Evolutionary conservation across 2,797 vertebrate species (phyloP).

Genomic region (Pogoniulus pusillus): DNA sequence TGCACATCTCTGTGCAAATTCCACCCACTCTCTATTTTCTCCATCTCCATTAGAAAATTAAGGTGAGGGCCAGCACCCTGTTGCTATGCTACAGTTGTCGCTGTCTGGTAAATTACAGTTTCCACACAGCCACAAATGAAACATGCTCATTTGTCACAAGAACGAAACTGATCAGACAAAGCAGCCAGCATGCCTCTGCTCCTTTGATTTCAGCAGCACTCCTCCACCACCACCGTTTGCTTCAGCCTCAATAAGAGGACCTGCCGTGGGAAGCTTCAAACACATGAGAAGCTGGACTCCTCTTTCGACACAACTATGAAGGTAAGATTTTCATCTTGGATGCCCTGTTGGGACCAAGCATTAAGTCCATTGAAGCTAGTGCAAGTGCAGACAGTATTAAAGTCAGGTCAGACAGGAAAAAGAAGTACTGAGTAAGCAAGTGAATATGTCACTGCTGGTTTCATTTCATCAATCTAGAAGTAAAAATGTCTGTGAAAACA

Average conservation of each 20-base stretch:
- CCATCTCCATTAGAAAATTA: not conserved
- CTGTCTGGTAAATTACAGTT: not conserved
- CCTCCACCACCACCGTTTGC: not conserved
- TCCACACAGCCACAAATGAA: not conserved
- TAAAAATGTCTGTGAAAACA: not conserved
- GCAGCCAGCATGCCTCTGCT: accelerated
- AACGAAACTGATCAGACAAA: not conserved
- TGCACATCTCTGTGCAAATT: not conserved
- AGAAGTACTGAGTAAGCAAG: not conserved
- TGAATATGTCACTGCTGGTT: not conserved
- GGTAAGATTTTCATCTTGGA: not conserved
- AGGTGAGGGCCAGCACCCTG: constrained; percentile 29
- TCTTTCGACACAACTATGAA: not conserved
- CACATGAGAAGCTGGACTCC: accelerated
- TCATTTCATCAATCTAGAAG: not conserved
- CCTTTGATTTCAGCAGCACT: accelerated
- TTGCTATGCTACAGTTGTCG: constrained; percentile 68
- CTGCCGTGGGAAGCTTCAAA: not conserved
- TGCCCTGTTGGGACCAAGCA: accelerated
- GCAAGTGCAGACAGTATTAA: not conserved
- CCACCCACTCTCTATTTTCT: constrained; percentile 29
- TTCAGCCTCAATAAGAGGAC: not conserved
- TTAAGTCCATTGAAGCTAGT: not conserved
- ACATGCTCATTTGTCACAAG: not conserved
- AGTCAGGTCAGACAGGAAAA: not conserved